phyloP scores from a whole-genome alignment of 2,888 invertebrate genomes.

The Callinectes sapidus region DNA sequence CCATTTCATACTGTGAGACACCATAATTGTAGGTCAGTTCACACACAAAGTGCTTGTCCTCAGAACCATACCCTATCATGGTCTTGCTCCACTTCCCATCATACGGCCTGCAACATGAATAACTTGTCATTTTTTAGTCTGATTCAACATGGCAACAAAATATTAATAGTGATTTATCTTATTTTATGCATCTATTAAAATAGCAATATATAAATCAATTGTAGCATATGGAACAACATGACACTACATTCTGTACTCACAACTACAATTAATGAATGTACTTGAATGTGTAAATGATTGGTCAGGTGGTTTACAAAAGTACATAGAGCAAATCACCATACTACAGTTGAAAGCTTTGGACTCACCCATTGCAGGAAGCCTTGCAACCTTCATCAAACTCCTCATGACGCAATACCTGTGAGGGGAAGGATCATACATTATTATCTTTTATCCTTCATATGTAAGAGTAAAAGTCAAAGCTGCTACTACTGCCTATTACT shows the following conservation, averaged over 20 bases:
- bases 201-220: too few relatives aligned
- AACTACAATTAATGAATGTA: not conserved
- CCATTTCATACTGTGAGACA: conserved; percentile 83
- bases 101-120: conserved; percentile 85
- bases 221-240: too few relatives aligned
- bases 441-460: too few relatives aligned
- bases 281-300: not conserved
- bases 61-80: conserved; percentile 98
- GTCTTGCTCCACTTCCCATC: conserved; percentile 99
- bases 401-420: conserved; percentile 91
- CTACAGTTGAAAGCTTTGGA: conserved; percentile 3
- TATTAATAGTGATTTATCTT: too few relatives aligned
- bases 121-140: conserved; percentile 77
- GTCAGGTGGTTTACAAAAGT: too few relatives aligned
- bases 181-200: too few relatives aligned
- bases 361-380: conserved; percentile 90
- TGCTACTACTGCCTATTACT: not conserved
- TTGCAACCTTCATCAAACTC: conserved; percentile 98
- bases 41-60: conserved; percentile 94
- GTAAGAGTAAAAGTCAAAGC: too few relatives aligned
- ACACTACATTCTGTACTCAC: too few relatives aligned
- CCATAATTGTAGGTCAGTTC: conserved; percentile 99
- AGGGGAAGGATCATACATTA: not conserved
- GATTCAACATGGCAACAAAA: not conserved
- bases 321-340: not conserved